These are phyloP conservation scores for Petromus typicus DNA, from an alignment of 2,113 vertebrate genomes.

Conservation along the genomic window DNA sequence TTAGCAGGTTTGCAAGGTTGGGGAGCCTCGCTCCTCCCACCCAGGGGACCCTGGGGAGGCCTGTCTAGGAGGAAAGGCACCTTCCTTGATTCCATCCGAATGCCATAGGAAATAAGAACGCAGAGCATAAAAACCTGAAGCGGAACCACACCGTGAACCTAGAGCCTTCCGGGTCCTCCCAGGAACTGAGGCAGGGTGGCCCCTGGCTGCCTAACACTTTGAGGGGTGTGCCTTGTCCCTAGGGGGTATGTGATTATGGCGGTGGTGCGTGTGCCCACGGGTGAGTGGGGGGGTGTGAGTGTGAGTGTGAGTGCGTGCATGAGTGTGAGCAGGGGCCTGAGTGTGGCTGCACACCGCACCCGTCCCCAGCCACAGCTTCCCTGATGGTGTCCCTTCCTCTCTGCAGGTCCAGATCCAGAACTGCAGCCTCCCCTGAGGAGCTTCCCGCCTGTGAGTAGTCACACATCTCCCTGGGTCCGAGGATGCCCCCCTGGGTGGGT, in stretches of 20 bases:
- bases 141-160: not conserved
- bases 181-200: not conserved
- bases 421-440: constrained; percentile 81
- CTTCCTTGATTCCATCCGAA: no score
- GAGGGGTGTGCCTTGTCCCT: not conserved
- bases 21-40: not conserved
- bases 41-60: fast-evolving
- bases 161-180: not conserved
- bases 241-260: not conserved
- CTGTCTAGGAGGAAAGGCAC: no score
- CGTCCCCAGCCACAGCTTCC: not conserved
- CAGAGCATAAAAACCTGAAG: not conserved
- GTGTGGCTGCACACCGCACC: not conserved
- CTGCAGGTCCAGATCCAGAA: constrained; percentile 82
- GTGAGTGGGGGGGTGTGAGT: no score
- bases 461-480: fast-evolving
- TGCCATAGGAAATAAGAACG: not conserved
- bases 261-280: no score
- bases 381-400: not conserved
- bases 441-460: constrained; percentile 87
- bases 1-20: not conserved
- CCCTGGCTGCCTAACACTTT: not conserved
- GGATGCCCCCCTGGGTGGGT: not conserved
- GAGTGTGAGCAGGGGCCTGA: not conserved
- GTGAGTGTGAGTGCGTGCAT: no score